A percentile compares a stretch with the other conserved stretches of the same genome.
Evolutionary conservation across 2,888 invertebrate genomes (phyloP).

Genomic region (Chrysomela aeneicollis): DNA sequence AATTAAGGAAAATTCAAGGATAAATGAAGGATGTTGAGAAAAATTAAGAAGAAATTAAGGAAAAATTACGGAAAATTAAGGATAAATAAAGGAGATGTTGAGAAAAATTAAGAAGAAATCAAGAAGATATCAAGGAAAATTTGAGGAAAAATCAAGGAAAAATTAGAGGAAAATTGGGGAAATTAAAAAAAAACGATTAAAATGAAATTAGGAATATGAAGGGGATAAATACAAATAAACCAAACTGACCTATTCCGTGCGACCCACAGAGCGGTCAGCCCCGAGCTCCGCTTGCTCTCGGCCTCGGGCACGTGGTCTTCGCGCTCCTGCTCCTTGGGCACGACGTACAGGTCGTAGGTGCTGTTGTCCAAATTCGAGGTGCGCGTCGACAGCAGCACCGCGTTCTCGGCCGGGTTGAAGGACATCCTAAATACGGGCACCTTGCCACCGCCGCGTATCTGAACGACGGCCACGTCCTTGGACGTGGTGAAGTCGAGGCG

Average conservation of each 20-base stretch:
- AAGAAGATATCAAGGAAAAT: too few species aligned
- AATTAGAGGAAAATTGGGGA: too few species aligned
- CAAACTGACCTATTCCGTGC: conserved; percentile 96
- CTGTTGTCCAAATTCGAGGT: conserved; percentile 86
- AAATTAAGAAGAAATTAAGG: too few species aligned
- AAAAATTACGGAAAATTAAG: too few species aligned
- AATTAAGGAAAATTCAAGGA: too few species aligned
- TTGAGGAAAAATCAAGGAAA: too few species aligned
- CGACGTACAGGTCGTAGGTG: conserved; percentile 91
- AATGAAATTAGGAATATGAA: too few species aligned
- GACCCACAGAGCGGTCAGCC: conserved; percentile 94
- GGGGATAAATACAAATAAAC: too few species aligned
- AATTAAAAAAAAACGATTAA: too few species aligned
- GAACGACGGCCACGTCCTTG: conserved; percentile 93
- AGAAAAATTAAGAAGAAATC: too few species aligned
- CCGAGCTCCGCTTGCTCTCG: conserved; percentile 85
- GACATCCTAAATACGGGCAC: conserved; percentile 85
- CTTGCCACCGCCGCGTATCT: conserved; percentile 83
- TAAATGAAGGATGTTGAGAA: too few species aligned
- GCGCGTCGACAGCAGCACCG: conserved; percentile 86
- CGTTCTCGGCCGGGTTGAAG: conserved; percentile 96
- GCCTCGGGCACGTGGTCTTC: conserved; percentile 62
- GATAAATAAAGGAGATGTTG: too few species aligned
- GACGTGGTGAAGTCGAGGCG: conserved; percentile 93
- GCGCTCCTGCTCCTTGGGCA: conserved; percentile 76